phyloP scores from a whole-genome alignment of 2,113 vertebrate species.

The Larimichthys crocea region DNA sequence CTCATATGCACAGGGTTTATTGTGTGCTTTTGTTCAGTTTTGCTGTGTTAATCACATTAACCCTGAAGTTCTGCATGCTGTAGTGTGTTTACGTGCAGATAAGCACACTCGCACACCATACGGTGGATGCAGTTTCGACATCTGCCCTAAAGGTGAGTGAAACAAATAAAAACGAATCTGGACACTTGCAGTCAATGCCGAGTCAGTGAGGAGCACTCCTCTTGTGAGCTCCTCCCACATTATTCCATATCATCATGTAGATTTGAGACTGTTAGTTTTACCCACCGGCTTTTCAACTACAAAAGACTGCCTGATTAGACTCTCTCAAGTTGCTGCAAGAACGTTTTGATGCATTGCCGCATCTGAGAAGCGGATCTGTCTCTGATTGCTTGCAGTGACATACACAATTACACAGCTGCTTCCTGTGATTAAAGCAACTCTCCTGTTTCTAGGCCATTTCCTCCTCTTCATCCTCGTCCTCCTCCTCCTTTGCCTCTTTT shows the following conservation, averaged over 20 bases:
- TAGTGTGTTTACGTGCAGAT: neutral
- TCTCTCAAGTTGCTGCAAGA: conserved; percentile 45
- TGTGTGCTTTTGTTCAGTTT: conserved; percentile 12
- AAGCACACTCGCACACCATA: neutral
- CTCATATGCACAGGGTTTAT: neutral
- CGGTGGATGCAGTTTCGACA: neutral
- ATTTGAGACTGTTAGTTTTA: conserved; percentile 42
- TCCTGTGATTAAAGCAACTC: conserved; percentile 75
- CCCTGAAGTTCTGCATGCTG: neutral
- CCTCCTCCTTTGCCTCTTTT: conserved; percentile 18
- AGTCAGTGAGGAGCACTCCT: conserved; percentile 32
- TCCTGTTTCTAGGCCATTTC: conserved; percentile 63
- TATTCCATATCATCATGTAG: conserved; percentile 47
- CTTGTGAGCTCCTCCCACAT: conserved; percentile 24
- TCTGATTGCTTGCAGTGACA: conserved; percentile 73
- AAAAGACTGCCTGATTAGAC: conserved; percentile 67
- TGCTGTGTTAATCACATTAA: neutral
- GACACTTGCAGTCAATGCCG: conserved; percentile 43
- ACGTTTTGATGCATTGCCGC: conserved; percentile 43
- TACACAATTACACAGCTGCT: conserved; percentile 75
- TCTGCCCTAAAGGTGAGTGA: conserved; percentile 41
- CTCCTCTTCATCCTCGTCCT: conserved; percentile 7
- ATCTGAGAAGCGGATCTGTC: conserved; percentile 48
- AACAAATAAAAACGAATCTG: conserved; percentile 38
- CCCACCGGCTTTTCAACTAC: conserved; percentile 63